Evolutionary conservation across 2,113 vertebrate species (phyloP), one percentile per base, ranked within the genome.

Genomic region (Bos javanicus): DNA sequence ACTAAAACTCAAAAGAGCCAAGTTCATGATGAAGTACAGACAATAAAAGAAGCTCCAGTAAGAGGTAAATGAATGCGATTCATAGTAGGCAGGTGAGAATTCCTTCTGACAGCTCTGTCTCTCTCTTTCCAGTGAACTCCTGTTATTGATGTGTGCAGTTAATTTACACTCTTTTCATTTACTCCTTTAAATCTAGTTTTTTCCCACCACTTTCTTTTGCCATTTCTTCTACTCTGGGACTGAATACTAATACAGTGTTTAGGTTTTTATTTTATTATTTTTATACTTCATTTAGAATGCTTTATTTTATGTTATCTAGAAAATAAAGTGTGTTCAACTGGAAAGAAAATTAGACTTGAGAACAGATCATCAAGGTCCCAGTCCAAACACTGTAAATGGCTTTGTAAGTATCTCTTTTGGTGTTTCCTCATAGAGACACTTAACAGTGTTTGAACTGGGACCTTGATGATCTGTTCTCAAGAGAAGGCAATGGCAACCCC

Each of bases 271-370:
- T 52, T 50, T 33, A 21, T 80, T 80, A 50, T 52, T 52, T 21
- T 81, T 52, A 17, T 81, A 81, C 16, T 52, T 81, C 28, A 81
- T 33, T 52, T 50, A 60, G 50, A 90, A 33, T 60, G 33, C 64
- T 89, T 94, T 33, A 12, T 64, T 81, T 57, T 50, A 25, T 86
- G 4, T 54, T 85, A 14, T 76, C 14, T 36, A 15, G 30, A 52
- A 83, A 83, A 36, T 56, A 39, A 83, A 83, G 28, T 76, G 33
- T 86, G 17, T 15, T 97, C 4, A 87, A 19, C 1, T 25, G 52
- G 30, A 91, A 95, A 71, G 87, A 26, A 93, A 94, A 64, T 43
- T 91, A 36, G 36, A 85, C 78, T 59, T 78, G 56, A 97, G 62
- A 91, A 84, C 30, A 91, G 67, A 74, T 62, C 8, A 36, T 83